Conservation (phyloP, 1,140 invertebrate species). For the Papilio dardanus region DNA sequence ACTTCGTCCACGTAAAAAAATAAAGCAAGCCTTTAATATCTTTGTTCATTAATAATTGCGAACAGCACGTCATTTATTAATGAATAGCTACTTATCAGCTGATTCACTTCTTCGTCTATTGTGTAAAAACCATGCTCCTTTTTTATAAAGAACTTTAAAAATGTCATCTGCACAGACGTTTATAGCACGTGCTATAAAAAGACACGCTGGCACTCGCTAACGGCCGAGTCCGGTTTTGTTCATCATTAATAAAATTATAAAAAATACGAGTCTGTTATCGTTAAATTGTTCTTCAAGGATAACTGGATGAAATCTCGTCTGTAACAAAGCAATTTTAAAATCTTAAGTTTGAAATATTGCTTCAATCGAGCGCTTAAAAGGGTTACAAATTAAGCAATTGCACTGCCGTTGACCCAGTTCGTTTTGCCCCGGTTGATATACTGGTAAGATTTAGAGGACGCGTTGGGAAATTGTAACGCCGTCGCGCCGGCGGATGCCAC, state of each 20-base stretch:
- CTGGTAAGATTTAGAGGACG: neutral
- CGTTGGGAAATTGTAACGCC: slow-evolving; percentile 5
- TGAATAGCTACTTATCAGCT: too few relatives aligned
- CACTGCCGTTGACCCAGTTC: neutral
- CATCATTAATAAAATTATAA: slow-evolving; percentile 22
- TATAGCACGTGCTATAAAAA: slow-evolving; percentile 35
- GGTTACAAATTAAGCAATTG: slow-evolving; percentile 33
- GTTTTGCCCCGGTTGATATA: neutral
- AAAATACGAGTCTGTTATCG: slow-evolving; percentile 21
- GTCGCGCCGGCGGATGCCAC: neutral
- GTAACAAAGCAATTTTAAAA: slow-evolving; percentile 16
- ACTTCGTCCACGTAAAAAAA: neutral
- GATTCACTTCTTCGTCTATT: neutral
- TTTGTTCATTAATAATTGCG: too few relatives aligned
- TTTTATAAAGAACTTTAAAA: slow-evolving; percentile 22
- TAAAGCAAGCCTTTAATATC: too few relatives aligned
- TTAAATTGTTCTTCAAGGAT: slow-evolving; percentile 24
- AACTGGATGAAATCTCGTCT: neutral
- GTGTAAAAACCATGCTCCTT: neutral
- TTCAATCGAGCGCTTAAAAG: slow-evolving; percentile 22
- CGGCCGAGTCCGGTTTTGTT: slow-evolving; percentile 19
- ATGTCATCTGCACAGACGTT: neutral
- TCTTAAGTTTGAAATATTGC: slow-evolving; percentile 27
- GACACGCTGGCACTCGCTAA: slow-evolving; percentile 14
- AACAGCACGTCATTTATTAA: too few relatives aligned